Percentiles rank a stretch among this genome's conserved stretches.
These are phyloP conservation scores for Threskiornis aethiopicus DNA, from an alignment of 2,797 vertebrate genomes.

Conservation along the genomic window DNA sequence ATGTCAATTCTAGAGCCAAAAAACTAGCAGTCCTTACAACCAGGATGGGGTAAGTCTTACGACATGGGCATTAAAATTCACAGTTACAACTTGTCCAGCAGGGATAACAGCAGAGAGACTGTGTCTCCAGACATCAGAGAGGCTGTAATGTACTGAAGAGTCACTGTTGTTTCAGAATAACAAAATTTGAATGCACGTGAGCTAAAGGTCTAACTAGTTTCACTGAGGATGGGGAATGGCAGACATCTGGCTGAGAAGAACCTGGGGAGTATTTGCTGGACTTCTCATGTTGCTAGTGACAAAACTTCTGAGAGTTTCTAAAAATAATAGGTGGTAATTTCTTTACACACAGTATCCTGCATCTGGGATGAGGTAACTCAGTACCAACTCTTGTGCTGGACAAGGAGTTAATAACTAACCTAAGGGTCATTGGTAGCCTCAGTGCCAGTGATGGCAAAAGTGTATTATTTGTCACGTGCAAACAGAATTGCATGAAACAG, in stretches of 20 bases:
- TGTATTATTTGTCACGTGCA: not conserved
- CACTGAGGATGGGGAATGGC: not conserved
- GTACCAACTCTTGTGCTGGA: not conserved
- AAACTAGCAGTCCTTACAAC: not conserved
- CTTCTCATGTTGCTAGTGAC: not conserved
- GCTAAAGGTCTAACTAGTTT: not conserved
- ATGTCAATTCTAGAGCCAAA: not conserved
- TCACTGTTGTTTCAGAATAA: not conserved
- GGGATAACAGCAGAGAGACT: not conserved
- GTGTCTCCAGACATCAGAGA: not conserved
- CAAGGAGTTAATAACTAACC: not conserved
- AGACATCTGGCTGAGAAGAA: not conserved
- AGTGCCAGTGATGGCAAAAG: not conserved
- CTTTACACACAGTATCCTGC: not conserved
- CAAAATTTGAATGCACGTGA: not conserved
- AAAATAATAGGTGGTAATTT: conserved; percentile 24
- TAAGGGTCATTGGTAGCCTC: not conserved
- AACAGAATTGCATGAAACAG: not conserved
- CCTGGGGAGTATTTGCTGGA: not conserved
- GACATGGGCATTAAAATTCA: not conserved
- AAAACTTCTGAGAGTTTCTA: conserved; percentile 22
- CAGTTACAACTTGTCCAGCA: not conserved
- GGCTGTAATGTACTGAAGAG: not conserved
- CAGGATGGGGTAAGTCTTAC: not conserved
- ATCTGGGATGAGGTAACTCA: not conserved